phyloP scores from a whole-genome alignment of 2,797 vertebrate genomes.

The Balearica regulorum region DNA sequence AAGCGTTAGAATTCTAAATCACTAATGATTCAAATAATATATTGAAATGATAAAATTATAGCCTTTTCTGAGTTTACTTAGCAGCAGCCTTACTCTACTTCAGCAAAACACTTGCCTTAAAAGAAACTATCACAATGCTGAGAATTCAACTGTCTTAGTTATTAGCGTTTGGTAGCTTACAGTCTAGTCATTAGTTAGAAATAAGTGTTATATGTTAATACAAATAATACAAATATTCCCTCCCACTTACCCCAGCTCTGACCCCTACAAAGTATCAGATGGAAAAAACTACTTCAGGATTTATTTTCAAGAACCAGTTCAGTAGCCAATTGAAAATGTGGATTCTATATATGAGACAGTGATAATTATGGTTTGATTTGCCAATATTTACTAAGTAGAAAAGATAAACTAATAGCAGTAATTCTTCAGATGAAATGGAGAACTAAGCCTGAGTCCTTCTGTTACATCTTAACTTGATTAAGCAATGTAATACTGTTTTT shows the following conservation, averaged over 20 bases:
- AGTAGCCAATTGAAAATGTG: background rate
- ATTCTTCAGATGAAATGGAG: background rate
- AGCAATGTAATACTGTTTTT: background rate
- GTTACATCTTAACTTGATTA: background rate
- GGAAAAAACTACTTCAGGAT: background rate
- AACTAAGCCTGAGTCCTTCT: background rate
- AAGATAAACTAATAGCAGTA: background rate
- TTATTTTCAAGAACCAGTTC: background rate
- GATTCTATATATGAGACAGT: background rate
- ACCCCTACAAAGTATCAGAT: background rate
- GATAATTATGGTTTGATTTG: background rate
- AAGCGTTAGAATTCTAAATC: background rate
- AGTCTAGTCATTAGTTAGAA: background rate
- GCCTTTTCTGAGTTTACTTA: background rate
- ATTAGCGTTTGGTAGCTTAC: background rate
- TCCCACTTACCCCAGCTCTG: background rate
- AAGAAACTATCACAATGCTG: background rate
- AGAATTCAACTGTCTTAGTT: background rate
- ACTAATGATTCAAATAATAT: background rate
- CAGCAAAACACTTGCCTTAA: background rate
- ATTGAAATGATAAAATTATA: background rate
- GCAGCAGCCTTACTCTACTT: background rate
- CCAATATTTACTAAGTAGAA: background rate
- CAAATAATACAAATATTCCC: background rate
- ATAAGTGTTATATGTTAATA: background rate